Conservation (phyloP, 2,797 vertebrate species). For the Chloroceryle inda region DNA sequence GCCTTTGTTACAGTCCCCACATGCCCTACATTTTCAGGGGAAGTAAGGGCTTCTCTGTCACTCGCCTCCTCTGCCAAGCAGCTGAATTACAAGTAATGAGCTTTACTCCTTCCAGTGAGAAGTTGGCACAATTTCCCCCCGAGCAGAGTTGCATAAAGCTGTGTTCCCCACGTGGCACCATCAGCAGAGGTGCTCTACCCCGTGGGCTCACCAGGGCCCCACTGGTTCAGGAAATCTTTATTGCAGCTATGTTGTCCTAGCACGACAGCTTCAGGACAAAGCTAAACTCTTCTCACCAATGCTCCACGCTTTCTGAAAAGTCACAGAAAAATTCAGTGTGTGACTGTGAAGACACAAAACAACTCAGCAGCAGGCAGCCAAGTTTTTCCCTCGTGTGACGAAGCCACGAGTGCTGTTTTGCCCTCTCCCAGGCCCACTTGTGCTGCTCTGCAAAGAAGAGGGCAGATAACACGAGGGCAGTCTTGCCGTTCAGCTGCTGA, state of each 20-base stretch:
- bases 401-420: fast-evolving
- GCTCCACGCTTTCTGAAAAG: not conserved
- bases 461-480: not conserved
- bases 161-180: not conserved
- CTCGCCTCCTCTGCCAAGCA: not conserved
- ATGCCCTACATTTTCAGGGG: not conserved
- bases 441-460: not conserved
- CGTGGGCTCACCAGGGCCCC: not conserved
- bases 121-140: not conserved
- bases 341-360: fast-evolving
- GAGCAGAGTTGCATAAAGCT: not conserved
- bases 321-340: not conserved
- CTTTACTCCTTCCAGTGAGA: slow-evolving; percentile 26
- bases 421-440: too few relatives aligned
- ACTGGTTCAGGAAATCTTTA: not conserved
- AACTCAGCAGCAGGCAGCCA: not conserved
- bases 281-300: not conserved
- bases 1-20: not conserved
- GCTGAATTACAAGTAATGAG: slow-evolving; percentile 23
- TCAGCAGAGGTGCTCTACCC: not conserved
- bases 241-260: not conserved
- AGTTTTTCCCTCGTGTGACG: not conserved
- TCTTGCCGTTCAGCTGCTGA: not conserved
- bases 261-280: not conserved
- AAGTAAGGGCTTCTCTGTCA: not conserved